Evolutionary conservation across 2,797 vertebrate genomes (phyloP).

Genomic region (Fundulus diaphanus): DNA sequence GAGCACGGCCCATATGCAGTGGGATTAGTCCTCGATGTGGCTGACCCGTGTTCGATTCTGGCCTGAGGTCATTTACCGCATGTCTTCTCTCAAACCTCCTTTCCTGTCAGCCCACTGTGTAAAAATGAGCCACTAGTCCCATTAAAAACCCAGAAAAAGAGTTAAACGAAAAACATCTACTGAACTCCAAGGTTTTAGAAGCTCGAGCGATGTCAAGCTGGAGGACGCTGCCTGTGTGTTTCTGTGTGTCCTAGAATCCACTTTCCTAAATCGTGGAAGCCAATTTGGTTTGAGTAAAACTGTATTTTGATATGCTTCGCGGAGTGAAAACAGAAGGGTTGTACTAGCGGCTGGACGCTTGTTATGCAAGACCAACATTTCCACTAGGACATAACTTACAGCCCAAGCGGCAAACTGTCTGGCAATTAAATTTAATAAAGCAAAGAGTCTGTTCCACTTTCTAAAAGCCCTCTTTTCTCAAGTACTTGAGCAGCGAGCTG

Average conservation of each 20-base stretch:
- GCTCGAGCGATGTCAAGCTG: background rate
- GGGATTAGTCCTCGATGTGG: no score
- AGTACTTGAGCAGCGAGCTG: conserved; percentile 19
- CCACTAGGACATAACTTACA: conserved; percentile 5
- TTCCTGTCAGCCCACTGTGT: no score
- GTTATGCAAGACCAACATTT: conserved; percentile 11
- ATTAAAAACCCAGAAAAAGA: no score
- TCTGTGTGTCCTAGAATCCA: background rate
- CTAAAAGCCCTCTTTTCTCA: conserved; percentile 23
- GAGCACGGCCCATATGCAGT: no score
- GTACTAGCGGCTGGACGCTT: background rate
- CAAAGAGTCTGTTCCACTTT: conserved; percentile 22
- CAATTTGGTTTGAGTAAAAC: background rate
- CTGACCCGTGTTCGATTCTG: no score
- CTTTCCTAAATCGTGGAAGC: background rate
- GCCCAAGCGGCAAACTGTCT: conserved; percentile 8
- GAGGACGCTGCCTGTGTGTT: background rate
- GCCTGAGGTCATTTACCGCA: no score
- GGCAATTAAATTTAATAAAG: conserved; percentile 13
- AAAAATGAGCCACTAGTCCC: no score
- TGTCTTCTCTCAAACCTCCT: no score
- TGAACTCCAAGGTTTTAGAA: background rate
- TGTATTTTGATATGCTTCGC: background rate
- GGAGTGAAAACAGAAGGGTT: background rate
- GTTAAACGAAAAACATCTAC: background rate